Evolutionary conservation across 2,888 invertebrate genomes (phyloP).

Genomic region (Piscicola geometra): DNA sequence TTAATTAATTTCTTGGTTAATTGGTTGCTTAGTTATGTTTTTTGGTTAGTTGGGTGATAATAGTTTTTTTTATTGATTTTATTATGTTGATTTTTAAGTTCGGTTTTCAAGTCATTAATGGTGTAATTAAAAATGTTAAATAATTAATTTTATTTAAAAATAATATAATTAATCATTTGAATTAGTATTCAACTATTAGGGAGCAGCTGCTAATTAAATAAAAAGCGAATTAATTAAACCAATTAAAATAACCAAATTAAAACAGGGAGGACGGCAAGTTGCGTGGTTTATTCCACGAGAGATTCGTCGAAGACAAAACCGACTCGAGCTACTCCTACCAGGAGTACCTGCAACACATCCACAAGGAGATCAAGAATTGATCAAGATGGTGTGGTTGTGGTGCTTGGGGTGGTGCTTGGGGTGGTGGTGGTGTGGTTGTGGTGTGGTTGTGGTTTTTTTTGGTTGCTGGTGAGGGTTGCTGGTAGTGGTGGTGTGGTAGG

Average conservation of each 20-base stretch:
- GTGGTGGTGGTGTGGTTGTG: not conserved
- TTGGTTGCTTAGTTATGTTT: too few species aligned
- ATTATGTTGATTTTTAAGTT: not conserved
- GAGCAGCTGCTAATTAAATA: too few species aligned
- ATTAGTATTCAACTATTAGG: too few species aligned
- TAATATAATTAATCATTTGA: too few species aligned
- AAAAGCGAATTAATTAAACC: too few species aligned
- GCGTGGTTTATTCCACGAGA: constrained; percentile 75
- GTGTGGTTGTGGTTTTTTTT: constrained; percentile 7
- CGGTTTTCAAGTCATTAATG: too few species aligned
- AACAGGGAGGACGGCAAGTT: constrained; percentile 88
- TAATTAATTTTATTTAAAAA: too few species aligned
- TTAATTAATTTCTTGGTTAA: too few species aligned
- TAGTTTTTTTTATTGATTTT: constrained; percentile 9
- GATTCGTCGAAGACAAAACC: constrained; percentile 85
- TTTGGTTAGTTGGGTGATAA: constrained; percentile 47
- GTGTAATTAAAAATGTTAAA: too few species aligned
- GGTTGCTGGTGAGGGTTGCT: not conserved
- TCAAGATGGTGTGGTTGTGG: not conserved
- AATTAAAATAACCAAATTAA: too few species aligned
- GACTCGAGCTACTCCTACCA: constrained; percentile 92
- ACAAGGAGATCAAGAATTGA: constrained; percentile 50
- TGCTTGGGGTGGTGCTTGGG: constrained; percentile 1
- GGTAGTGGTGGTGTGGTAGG: not conserved
- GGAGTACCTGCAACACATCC: constrained; percentile 87